Evolutionary conservation across 2,113 vertebrate species (phyloP).

Genomic region (Gobiocypris rarus): DNA sequence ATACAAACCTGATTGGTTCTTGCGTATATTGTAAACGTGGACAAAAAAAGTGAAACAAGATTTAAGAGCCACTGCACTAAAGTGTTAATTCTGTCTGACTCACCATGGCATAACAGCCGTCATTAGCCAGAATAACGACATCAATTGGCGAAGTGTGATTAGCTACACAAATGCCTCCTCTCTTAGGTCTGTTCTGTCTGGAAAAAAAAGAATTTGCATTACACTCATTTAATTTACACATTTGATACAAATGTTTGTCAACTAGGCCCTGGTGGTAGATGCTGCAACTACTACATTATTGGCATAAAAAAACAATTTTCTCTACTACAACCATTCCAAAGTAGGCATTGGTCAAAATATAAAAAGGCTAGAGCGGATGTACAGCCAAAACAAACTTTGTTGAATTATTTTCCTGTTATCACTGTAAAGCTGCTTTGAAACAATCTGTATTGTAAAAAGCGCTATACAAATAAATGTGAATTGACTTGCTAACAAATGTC

Average conservation of each 20-base stretch:
- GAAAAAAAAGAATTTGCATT: constrained; percentile 34
- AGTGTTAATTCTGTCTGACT: constrained; percentile 44
- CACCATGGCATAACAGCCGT: constrained; percentile 97
- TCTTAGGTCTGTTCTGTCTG: constrained; percentile 91
- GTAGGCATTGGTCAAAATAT: too few relatives aligned
- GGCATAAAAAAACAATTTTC: not conserved
- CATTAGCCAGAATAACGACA: constrained; percentile 91
- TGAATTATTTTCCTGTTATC: too few relatives aligned
- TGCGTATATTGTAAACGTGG: too few relatives aligned
- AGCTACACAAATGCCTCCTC: constrained; percentile 96
- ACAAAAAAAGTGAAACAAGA: not conserved
- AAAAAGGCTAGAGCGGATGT: too few relatives aligned
- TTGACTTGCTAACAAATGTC: not conserved
- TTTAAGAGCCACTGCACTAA: not conserved
- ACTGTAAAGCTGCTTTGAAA: too few relatives aligned
- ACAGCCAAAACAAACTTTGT: too few relatives aligned
- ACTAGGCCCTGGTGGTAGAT: not conserved
- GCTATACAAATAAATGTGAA: too few relatives aligned
- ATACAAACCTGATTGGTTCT: not conserved
- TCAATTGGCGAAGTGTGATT: constrained; percentile 97
- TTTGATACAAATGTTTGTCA: not conserved
- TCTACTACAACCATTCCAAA: too few relatives aligned
- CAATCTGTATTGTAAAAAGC: too few relatives aligned
- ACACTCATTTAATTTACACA: not conserved
- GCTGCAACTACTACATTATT: not conserved